Conservation (phyloP, 1,140 invertebrate species). For the Trypoxylus dichotomus region DNA sequence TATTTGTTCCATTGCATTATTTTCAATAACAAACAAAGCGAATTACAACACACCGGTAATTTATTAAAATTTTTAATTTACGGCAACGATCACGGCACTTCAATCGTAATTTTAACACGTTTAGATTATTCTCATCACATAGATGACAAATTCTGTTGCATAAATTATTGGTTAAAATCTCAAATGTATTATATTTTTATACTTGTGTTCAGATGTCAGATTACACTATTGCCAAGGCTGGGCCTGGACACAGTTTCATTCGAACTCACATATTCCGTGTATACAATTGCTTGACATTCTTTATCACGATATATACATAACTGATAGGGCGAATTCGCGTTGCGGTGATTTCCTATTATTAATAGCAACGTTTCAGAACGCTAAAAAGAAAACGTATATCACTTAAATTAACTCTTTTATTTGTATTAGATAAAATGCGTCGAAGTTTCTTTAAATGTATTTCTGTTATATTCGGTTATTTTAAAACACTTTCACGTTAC, state of each 20-base stretch:
- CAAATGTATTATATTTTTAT: constrained; percentile 22
- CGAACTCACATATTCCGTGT: constrained; percentile 27
- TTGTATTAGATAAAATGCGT: neutral
- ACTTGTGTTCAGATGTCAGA: constrained; percentile 34
- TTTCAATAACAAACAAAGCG: neutral
- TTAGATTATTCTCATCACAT: constrained; percentile 1
- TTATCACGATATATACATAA: constrained; percentile 20
- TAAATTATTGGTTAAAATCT: constrained; percentile 22
- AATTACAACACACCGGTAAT: neutral
- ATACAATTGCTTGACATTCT: neutral
- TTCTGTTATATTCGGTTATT: neutral
- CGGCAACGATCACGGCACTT: constrained; percentile 16
- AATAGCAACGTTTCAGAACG: neutral
- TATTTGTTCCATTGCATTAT: constrained; percentile 20
- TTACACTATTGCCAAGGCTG: constrained; percentile 28
- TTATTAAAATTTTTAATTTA: neutral
- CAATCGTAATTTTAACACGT: neutral
- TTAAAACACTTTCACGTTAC: neutral
- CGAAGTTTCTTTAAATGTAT: neutral
- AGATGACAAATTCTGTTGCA: neutral
- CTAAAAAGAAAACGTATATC: neutral
- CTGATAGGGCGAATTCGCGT: constrained; percentile 19
- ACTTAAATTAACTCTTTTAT: neutral
- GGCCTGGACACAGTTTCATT: constrained; percentile 31
- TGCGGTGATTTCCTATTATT: neutral